Conservation (phyloP, 2,888 invertebrate species). For the Melinaea menophilus region DNA sequence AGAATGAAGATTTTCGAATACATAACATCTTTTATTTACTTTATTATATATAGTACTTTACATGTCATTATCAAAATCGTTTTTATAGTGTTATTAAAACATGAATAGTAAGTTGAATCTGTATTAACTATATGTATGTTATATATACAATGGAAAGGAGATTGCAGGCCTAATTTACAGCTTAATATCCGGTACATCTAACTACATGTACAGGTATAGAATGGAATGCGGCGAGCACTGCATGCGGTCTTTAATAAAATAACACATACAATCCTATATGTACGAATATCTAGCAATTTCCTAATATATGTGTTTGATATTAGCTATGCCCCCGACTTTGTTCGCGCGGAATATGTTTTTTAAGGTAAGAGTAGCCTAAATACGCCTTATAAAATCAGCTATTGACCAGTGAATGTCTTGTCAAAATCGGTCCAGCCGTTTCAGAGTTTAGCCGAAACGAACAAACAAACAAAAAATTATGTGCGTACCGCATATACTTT, state of each 20-base stretch:
- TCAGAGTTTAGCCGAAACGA: no score
- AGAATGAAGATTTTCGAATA: background rate
- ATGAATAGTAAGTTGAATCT: no score
- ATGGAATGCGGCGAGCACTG: slow-evolving; percentile 27
- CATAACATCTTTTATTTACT: background rate
- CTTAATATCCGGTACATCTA: slow-evolving; percentile 43
- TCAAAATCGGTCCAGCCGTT: no score
- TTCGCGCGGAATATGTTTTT: no score
- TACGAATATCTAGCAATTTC: background rate
- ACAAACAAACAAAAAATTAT: no score
- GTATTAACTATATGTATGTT: slow-evolving; percentile 6
- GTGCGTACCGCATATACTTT: no score
- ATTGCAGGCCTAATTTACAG: slow-evolving; percentile 44
- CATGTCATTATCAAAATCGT: background rate
- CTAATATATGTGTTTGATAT: no score
- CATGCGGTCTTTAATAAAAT: slow-evolving; percentile 29
- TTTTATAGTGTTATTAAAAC: no score
- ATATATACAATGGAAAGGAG: slow-evolving; percentile 24
- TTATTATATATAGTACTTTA: background rate
- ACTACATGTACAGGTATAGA: slow-evolving; percentile 25
- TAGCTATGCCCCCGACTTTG: no score
- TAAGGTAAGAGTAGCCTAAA: no score
- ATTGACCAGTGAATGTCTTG: no score
- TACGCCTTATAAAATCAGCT: no score
- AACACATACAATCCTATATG: slow-evolving; percentile 17